Evolutionary conservation across 2,113 vertebrate species (phyloP).

Genomic region (Toxotes jaculatrix): DNA sequence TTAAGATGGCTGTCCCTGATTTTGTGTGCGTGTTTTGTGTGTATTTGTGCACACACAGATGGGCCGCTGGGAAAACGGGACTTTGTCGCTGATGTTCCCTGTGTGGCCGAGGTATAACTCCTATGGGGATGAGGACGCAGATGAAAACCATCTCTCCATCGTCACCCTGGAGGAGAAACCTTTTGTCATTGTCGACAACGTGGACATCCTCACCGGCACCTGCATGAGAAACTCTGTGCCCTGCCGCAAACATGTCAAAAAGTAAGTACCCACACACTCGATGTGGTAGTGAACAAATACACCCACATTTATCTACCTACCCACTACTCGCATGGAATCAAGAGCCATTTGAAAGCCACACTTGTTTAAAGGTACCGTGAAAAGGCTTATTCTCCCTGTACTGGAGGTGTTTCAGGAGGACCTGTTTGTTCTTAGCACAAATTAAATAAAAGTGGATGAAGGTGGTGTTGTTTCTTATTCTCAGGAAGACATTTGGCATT

Average conservation of each 20-base stretch:
- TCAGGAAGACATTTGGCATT: neutral
- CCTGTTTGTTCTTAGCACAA: slow-evolving; percentile 3
- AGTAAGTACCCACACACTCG: slow-evolving; percentile 86
- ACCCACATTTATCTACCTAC: neutral
- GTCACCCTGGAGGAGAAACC: slow-evolving; percentile 98
- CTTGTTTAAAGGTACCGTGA: neutral
- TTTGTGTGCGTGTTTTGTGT: slow-evolving; percentile 42
- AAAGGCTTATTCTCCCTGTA: neutral
- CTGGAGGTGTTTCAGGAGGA: neutral
- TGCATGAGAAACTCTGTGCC: slow-evolving; percentile 97
- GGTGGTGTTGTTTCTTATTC: slow-evolving; percentile 5
- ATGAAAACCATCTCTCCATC: slow-evolving; percentile 96
- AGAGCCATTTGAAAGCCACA: slow-evolving; percentile 11
- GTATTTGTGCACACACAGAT: slow-evolving; percentile 83
- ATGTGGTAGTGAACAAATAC: neutral
- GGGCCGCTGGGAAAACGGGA: slow-evolving; percentile 97
- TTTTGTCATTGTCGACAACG: slow-evolving; percentile 96
- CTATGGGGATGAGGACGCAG: slow-evolving; percentile 91
- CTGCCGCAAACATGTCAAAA: slow-evolving; percentile 92
- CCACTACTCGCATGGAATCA: slow-evolving; percentile 16
- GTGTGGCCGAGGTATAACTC: slow-evolving; percentile 97
- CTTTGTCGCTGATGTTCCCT: slow-evolving; percentile 90
- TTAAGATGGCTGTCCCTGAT: neutral
- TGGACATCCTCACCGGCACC: slow-evolving; percentile 95
- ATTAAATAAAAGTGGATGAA: neutral